Evolutionary conservation across 2,888 invertebrate genomes (phyloP).

Genomic region (Chrysomela aeneicollis): DNA sequence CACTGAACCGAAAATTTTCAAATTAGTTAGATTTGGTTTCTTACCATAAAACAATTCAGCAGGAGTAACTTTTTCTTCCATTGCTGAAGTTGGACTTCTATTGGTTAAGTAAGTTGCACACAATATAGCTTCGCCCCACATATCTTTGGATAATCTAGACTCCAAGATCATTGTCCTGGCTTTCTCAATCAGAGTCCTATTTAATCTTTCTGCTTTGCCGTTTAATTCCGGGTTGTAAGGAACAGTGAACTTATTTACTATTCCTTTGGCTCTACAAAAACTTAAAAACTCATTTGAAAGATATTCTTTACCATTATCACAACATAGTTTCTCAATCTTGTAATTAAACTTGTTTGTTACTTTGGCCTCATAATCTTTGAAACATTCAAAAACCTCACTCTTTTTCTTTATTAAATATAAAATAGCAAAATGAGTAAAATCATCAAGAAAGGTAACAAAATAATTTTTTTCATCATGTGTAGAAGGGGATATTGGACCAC

Average conservation of each 20-base stretch:
- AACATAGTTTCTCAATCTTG: not conserved
- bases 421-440: conserved; percentile 6
- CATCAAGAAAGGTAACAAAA: not conserved
- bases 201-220: not conserved
- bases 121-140: too few relatives aligned
- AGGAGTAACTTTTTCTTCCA: not conserved
- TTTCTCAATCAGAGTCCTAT: not conserved
- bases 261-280: conserved; percentile 2
- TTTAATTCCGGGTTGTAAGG: conserved; percentile 3
- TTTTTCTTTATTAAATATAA: not conserved
- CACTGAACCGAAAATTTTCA: not conserved
- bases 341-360: not conserved
- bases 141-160: too few relatives aligned
- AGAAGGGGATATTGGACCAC: not conserved
- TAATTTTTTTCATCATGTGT: conserved; percentile 7
- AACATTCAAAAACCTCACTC: conserved; percentile 12
- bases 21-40: too few relatives aligned
- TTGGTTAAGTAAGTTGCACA: too few relatives aligned
- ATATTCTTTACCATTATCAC: conserved; percentile 8
- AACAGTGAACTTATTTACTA: not conserved
- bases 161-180: not conserved
- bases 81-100: not conserved
- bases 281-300: not conserved
- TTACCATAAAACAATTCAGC: conserved; percentile 1
- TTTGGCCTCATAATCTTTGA: conserved; percentile 1